Evolutionary conservation across 2,888 invertebrate genomes (phyloP), one percentile per base, ranked within the genome.

Genomic region (Platycheirus rosarum): DNA sequence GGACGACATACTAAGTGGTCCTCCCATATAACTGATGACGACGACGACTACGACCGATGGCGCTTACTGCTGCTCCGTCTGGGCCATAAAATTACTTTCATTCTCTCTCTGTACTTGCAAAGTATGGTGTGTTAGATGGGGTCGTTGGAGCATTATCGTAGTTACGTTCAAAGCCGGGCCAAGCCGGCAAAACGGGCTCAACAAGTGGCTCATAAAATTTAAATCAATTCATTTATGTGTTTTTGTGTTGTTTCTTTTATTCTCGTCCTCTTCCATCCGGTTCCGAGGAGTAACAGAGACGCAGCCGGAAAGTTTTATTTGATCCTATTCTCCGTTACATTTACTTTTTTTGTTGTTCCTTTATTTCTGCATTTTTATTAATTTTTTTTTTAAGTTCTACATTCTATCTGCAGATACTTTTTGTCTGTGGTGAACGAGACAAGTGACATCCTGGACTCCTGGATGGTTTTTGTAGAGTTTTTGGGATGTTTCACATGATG

Each of bases 201-300:
- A 86, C 86, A 86, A 86, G 86, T 86, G 86, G 85, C 85, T 86
- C 85, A 85, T 86, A 86, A 86, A 86, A 86, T 86, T 86, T 86
- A 86, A 86, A 86, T 86, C 86, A 86, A 86, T 86, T 86, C 85
- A 86, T 86, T 86, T 86, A 85, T 86, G 85, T 86, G 85, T 85
- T 82, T 85, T 80, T 76, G 40, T 71, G 70, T 75, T 80, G 74
- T 70, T 69, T 75, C 74, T 80, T 75, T 84, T 84, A 73, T 82
- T 68, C 76, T 76, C 62, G 51, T 79, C 68, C 74, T 76, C 53
- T 53, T 84, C 44, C 63, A 70, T 84, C 70, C 57, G 71, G 60
- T 75, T 78, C 57, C 14, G 26, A 74, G 49, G 37, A 57, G 40
- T 32, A 40, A n/a, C 11, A 46, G 9, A 44, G 16, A 8, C 20